A percentile compares a stretch with the other conserved stretches of the same genome.
phyloP scores from a whole-genome alignment of 2,797 vertebrate genomes.

The Poeciliopsis infans region DNA sequence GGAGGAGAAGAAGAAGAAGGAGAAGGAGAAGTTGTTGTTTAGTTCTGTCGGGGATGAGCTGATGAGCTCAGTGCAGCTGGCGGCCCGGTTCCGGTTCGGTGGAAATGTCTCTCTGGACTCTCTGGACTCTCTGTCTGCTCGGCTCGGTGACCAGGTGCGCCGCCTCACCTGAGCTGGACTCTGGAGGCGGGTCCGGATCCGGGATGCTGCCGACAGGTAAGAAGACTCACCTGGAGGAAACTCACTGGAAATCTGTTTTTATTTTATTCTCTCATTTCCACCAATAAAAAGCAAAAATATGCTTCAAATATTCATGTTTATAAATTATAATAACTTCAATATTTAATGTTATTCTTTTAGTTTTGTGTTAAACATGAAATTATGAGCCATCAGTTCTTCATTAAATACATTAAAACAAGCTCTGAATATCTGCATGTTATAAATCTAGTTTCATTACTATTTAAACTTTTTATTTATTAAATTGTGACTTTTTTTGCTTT shows the following conservation, averaged over 20 bases:
- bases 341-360: neutral
- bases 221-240: constrained; percentile 24
- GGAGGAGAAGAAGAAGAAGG: too few species aligned
- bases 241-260: neutral
- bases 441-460: neutral
- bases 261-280: neutral
- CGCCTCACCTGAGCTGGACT: constrained; percentile 41
- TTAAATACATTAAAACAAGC: neutral
- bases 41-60: constrained; percentile 3
- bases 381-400: neutral
- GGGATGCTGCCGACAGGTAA: constrained; percentile 77
- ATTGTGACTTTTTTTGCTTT: neutral
- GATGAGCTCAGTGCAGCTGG: neutral
- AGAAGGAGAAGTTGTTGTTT: too few species aligned
- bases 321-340: neutral
- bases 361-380: neutral
- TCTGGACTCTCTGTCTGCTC: constrained; percentile 59
- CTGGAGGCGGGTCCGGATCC: constrained; percentile 74
- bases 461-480: neutral
- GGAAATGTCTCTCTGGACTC: constrained; percentile 49
- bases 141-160: constrained; percentile 18
- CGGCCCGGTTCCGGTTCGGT: neutral
- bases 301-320: neutral
- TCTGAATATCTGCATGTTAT: neutral
- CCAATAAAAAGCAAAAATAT: too few species aligned